Percentiles rank a stretch among this genome's conserved stretches.
Conservation (phyloP, 2,888 invertebrate genomes). For the Hydrotaea diabolus region DNA sequence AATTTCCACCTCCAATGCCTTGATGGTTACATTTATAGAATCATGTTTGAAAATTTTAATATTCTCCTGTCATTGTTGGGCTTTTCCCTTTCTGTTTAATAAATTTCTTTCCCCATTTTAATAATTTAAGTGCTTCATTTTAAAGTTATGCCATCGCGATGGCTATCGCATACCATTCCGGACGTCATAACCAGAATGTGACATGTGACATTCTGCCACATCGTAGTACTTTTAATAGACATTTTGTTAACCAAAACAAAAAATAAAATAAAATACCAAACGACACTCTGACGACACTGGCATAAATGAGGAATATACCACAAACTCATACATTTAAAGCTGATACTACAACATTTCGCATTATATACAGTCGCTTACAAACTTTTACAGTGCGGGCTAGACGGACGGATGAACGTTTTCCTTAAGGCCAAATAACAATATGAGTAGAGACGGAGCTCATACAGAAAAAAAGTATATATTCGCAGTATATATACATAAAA, state of each 20-base stretch:
- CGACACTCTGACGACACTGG: neutral
- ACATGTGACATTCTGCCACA: neutral
- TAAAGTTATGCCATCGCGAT: neutral
- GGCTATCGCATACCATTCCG: neutral
- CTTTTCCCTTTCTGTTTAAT: neutral
- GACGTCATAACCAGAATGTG: slow-evolving; percentile 3
- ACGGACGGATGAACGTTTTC: neutral
- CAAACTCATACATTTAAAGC: neutral
- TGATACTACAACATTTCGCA: neutral
- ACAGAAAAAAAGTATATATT: too few relatives aligned
- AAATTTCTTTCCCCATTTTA: too few relatives aligned
- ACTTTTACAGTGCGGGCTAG: neutral
- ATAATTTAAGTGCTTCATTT: neutral
- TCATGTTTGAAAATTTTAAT: too few relatives aligned
- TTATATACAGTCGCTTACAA: neutral
- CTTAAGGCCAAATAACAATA: neutral
- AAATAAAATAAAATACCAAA: neutral
- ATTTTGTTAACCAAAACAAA: neutral
- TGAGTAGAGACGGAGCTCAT: too few relatives aligned
- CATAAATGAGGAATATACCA: neutral
- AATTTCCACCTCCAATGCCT: too few relatives aligned
- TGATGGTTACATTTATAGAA: too few relatives aligned
- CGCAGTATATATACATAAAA: neutral
- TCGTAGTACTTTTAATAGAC: neutral
- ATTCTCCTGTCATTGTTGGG: too few relatives aligned